Percentiles rank a stretch among this genome's conserved stretches.
These are phyloP conservation scores for Episyrphus balteatus DNA, from an alignment of 1,140 invertebrate species.

Conservation along the genomic window DNA sequence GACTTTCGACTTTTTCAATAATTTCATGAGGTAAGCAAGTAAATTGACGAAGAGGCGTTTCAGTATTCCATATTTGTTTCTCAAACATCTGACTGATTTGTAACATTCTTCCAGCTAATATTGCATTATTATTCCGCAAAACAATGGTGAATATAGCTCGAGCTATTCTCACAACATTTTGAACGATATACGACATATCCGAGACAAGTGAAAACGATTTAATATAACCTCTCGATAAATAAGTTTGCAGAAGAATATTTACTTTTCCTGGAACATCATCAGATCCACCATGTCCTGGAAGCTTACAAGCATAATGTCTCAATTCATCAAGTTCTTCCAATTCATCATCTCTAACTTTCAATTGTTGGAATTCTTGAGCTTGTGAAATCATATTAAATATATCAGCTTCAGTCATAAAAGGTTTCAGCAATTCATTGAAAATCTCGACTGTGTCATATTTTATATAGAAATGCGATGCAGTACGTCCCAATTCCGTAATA, in stretches of 20 bases:
- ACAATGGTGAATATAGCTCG: constrained; percentile 92
- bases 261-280: constrained; percentile 94
- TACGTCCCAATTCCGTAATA: constrained; percentile 83
- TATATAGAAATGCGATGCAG: constrained; percentile 95
- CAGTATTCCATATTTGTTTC: constrained; percentile 76
- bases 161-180: constrained; percentile 84
- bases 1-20: constrained; percentile 70
- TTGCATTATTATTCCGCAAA: constrained; percentile 76
- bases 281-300: constrained; percentile 63
- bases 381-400: constrained; percentile 81
- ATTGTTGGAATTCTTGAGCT: constrained; percentile 90
- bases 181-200: constrained; percentile 85
- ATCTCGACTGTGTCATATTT: constrained; percentile 92
- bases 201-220: constrained; percentile 85
- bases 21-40: constrained; percentile 63
- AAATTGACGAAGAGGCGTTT: constrained; percentile 81
- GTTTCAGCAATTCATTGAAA: constrained; percentile 68
- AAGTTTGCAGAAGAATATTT: constrained; percentile 91
- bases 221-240: constrained; percentile 66
- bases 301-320: constrained; percentile 56
- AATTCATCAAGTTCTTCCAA: constrained; percentile 77
- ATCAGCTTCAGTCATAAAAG: constrained; percentile 76
- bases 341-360: constrained; percentile 95
- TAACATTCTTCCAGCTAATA: constrained; percentile 72
- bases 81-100: constrained; percentile 84